Percentiles rank a stretch among this genome's conserved stretches.
Conservation (phyloP, 1,140 invertebrate genomes). For the Cydia splendana region DNA sequence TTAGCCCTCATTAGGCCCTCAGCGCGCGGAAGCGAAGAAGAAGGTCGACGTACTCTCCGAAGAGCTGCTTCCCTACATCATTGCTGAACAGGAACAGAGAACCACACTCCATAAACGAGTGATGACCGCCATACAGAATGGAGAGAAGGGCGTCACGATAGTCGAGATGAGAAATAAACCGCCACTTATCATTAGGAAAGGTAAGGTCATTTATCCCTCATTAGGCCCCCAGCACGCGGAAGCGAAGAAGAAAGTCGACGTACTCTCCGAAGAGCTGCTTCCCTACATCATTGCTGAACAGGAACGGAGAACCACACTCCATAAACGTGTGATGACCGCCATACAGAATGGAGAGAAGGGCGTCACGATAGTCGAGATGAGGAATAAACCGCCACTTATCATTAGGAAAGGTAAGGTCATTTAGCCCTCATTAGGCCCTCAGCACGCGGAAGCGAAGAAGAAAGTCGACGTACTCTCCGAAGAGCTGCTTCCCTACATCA, state of each 20-base stretch:
- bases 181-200: conserved; percentile 65
- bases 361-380: conserved; percentile 65
- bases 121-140: conserved; percentile 72
- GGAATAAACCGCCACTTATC: conserved; percentile 64
- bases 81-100: conserved; percentile 66
- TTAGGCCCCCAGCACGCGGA: too few relatives aligned
- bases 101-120: conserved; percentile 66
- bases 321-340: conserved; percentile 69
- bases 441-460: too few relatives aligned
- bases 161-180: conserved; percentile 67
- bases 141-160: conserved; percentile 68
- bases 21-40: too few relatives aligned
- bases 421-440: too few relatives aligned
- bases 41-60: conserved; percentile 61
- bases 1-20: too few relatives aligned
- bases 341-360: conserved; percentile 72
- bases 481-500: conserved; percentile 68
- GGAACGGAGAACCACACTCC: conserved; percentile 61
- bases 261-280: conserved; percentile 66
- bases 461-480: conserved; percentile 68
- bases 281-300: conserved; percentile 72
- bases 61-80: conserved; percentile 68
- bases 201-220: conserved; percentile 47
- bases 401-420: conserved; percentile 59
- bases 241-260: too few relatives aligned